Evolutionary conservation across 2,113 vertebrate genomes (phyloP).

Genomic region (Solea solea): DNA sequence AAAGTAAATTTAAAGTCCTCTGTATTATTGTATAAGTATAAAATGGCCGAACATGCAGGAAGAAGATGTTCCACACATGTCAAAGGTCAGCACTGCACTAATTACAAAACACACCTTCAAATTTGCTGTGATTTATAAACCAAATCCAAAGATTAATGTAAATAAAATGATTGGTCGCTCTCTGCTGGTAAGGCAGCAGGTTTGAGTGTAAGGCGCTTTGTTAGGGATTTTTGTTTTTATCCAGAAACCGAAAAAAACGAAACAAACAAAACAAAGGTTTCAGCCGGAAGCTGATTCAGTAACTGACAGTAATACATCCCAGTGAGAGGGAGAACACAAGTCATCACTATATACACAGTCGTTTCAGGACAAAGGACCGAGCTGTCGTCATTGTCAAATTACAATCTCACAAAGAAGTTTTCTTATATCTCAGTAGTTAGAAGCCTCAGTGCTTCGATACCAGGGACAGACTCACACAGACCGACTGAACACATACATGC

Average conservation of each 20-base stretch:
- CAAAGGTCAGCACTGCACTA: conserved; percentile 36
- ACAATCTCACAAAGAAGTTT: no score
- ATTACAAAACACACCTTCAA: conserved; percentile 35
- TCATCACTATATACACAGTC: conserved; percentile 60
- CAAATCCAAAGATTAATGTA: conserved; percentile 42
- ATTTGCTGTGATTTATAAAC: conserved; percentile 34
- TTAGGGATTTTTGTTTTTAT: conserved; percentile 30
- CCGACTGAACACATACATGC: no score
- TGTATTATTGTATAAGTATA: conserved; percentile 17
- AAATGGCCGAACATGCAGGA: conserved; percentile 47
- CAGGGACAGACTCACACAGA: no score
- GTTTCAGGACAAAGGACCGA: conserved; percentile 18
- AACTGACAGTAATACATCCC: conserved; percentile 15
- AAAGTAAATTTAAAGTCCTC: conserved; percentile 34
- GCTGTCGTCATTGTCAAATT: no score
- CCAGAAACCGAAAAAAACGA: conserved; percentile 8
- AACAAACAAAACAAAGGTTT: background rate
- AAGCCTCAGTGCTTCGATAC: no score
- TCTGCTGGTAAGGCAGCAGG: conserved; percentile 63
- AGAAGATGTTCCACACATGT: conserved; percentile 6
- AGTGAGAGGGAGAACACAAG: conserved; percentile 2
- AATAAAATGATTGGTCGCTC: conserved; percentile 41
- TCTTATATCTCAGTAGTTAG: no score
- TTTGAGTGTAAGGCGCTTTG: conserved; percentile 71
- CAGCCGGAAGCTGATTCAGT: conserved; percentile 10